Evolutionary conservation across 2,113 vertebrate genomes (phyloP).

Genomic region (Thunnus thynnus): DNA sequence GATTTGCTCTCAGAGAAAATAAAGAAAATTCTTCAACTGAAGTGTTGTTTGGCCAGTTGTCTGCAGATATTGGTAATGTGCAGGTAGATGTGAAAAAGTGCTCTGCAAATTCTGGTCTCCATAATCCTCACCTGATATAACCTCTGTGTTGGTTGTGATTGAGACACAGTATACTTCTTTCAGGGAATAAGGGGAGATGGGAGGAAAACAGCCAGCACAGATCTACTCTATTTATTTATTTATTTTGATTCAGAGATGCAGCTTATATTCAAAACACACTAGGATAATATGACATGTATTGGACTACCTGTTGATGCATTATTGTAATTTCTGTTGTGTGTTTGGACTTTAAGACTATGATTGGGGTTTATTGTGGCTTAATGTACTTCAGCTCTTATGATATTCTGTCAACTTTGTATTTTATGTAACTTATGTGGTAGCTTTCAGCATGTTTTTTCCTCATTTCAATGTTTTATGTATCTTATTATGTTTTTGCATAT

Average conservation of each 20-base stretch:
- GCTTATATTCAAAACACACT: neutral
- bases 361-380: no score
- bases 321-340: neutral
- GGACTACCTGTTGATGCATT: neutral
- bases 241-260: neutral
- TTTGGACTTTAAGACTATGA: neutral
- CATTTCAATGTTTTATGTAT: no score
- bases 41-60: neutral
- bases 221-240: neutral
- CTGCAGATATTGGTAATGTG: neutral
- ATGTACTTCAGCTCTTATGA: no score
- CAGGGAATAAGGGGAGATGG: neutral
- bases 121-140: slow-evolving; percentile 18
- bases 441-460: no score
- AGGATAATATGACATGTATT: neutral
- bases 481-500: no score
- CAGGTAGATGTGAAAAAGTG: slow-evolving; percentile 27
- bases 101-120: slow-evolving; percentile 4
- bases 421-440: no score
- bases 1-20: no score
- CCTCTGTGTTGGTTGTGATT: neutral
- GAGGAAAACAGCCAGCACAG: neutral
- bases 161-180: no score
- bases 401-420: no score
- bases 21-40: neutral